Evolutionary conservation across 1,140 invertebrate genomes (phyloP), one percentile per base, ranked within the genome.

Genomic region (Epicauta chinensis): DNA sequence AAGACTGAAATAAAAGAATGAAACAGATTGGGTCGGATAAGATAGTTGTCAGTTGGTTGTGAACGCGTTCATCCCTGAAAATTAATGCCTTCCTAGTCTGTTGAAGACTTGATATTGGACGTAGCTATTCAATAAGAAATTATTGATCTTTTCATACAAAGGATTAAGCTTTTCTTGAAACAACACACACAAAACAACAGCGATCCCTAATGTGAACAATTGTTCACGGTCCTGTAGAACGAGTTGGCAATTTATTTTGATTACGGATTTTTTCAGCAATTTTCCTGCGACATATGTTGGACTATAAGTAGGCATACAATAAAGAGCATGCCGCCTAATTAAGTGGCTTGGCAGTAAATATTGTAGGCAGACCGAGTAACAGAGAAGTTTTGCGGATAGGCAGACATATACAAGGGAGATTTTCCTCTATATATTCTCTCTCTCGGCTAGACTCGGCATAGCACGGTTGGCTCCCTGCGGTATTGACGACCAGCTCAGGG

Each of bases 401-500:
- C 51, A 58, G 56, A 56, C 53, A 56, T 54, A 56, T 42, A 47
- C 53, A 47, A 53, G 45, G 47, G 56, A n/a, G n/a, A 39, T 40
- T 23, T 23, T 23, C 4, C 23, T n/a, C n/a, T n/a, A n/a, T n/a
- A n/a, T n/a, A n/a, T n/a, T n/a, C 23, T 23, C 44, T 30, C 48
- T 38, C 38, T 46, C 56, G 58, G 56, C 50, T 49, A 46, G 49
- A 56, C 47, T 61, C 57, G 55, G 53, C 45, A 55, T 42, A 56
- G 51, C 34, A 56, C 62, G 58, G 51, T 54, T 56, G 46, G 62
- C 64, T 71, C 69, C 68, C 68, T 68, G 65, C 66, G 67, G 69
- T 71, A 69, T 69, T 66, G 64, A 66, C 64, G 66, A 70, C 67
- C 66, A 63, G 59, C 64, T 64, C 64, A 57, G 65, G 64, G 63